Base-by-base conservation (phyloP, 2,113 vertebrate genomes). In the Nycticebus coucang region DNA sequence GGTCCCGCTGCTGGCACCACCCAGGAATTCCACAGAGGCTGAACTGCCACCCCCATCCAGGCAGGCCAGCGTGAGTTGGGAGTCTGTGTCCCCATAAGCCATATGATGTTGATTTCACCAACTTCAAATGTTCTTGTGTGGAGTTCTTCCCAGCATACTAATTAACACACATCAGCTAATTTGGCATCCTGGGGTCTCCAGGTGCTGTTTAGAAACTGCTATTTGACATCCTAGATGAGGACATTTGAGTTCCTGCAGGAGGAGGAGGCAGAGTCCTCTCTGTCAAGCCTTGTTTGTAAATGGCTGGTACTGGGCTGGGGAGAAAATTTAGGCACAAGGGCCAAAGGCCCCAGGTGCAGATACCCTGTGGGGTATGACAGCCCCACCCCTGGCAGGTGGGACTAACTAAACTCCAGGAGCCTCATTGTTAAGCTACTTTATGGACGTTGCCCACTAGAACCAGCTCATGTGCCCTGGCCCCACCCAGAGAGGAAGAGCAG, bases 61-160 rank as follows among this genome's bases (percentile, higher is more conserved):
- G 50, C 57, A 55, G 82, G 57, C 66, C 75, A 62, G 66, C 28
- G 1, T 45, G 81, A n/a, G 71, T 2, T 78, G n/a, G 22, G 84
- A 18, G 1, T 9, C 64, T 91, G 41, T 4, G 55, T 79, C 57
- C 37, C 64, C 0, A 14, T 41, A 5, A 64, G 19, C 22, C 15
- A 9, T 30, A 5, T 19, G 26, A 14, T 4, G 53, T 0, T 0
- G 19, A 66, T 5, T 22, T 28, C 62, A 35, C 13, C 22, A 33
- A 9, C 28, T 53, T 35, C 15, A 37, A 30, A 15, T 53, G 18
- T 57, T 57, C 37, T 10, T 72, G 28, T 13, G 2, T 18, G 64
- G 72, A n/a, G 28, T 28, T 45, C 71, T 85, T 35, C 82, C 55
- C 62, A 68, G 86, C 72, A 35, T 28, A 72, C 50, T 28, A n/a